Evolutionary conservation across 2,797 vertebrate genomes (phyloP).

Genomic region (Pelodytes ibericus): DNA sequence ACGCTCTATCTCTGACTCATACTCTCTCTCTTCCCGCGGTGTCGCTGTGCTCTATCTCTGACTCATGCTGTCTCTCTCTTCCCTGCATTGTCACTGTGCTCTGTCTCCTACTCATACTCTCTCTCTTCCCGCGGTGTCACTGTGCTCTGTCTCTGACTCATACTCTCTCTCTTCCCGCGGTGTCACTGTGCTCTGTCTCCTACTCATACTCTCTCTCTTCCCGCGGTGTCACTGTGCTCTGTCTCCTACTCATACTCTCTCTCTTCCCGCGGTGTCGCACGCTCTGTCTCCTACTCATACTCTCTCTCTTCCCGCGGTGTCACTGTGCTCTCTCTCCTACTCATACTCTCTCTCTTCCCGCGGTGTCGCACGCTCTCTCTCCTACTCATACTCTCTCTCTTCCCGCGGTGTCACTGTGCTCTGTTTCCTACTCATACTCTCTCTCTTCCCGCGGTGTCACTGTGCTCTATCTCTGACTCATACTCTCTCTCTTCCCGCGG

Average conservation of each 20-base stretch:
- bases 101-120: neutral
- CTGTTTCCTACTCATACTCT: too few species aligned
- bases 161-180: slow-evolving; percentile 59
- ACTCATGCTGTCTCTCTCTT: neutral
- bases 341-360: slow-evolving; percentile 57
- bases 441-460: too few species aligned
- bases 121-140: slow-evolving; percentile 64
- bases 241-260: neutral
- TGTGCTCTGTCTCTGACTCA: neutral
- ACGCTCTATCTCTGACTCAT: neutral
- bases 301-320: slow-evolving; percentile 61
- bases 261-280: slow-evolving; percentile 64
- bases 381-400: neutral
- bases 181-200: neutral
- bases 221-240: slow-evolving; percentile 67
- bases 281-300: neutral
- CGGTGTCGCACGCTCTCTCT: slow-evolving; percentile 5
- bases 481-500: neutral
- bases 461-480: neutral
- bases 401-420: too few species aligned
- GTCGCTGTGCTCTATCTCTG: neutral
- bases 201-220: neutral
- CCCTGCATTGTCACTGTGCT: too few species aligned
- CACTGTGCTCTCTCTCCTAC: neutral
- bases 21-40: neutral